phyloP scores from a whole-genome alignment of 1,140 invertebrate genomes.

The Drosophila varians region DNA sequence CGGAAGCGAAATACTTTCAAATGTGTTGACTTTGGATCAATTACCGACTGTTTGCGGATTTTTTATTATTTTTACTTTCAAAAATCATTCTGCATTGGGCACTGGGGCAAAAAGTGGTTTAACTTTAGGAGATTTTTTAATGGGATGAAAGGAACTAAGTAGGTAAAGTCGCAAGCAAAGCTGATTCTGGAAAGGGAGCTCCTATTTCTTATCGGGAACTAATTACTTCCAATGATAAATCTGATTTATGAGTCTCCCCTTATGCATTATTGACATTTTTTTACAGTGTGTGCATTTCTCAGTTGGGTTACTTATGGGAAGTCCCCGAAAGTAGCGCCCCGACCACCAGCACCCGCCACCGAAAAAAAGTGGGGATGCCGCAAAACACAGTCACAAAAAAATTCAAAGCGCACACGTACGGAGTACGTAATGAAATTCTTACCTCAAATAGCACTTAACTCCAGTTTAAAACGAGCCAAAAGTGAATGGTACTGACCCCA shows the following conservation, averaged over 20 bases:
- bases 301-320: constrained; percentile 46
- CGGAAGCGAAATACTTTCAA: background rate
- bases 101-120: background rate
- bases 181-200: too few species aligned
- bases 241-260: background rate
- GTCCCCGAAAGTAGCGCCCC: constrained; percentile 32
- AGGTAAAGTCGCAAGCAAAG: too few species aligned
- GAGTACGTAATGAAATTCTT: constrained; percentile 80
- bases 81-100: background rate
- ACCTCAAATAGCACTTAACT: constrained; percentile 81
- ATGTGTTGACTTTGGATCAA: background rate
- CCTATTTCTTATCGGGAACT: background rate
- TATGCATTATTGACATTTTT: background rate
- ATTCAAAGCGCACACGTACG: constrained; percentile 65
- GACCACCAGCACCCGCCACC: background rate
- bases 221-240: background rate
- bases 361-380: constrained; percentile 19
- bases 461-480: constrained; percentile 81
- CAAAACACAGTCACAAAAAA: constrained; percentile 42
- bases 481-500: constrained; percentile 81
- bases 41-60: background rate
- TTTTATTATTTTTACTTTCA: background rate
- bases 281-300: constrained; percentile 30
- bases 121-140: background rate
- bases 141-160: background rate